These are phyloP conservation scores for Arnoldichthys spilopterus DNA, from an alignment of 2,797 vertebrate species.

Conservation along the genomic window DNA sequence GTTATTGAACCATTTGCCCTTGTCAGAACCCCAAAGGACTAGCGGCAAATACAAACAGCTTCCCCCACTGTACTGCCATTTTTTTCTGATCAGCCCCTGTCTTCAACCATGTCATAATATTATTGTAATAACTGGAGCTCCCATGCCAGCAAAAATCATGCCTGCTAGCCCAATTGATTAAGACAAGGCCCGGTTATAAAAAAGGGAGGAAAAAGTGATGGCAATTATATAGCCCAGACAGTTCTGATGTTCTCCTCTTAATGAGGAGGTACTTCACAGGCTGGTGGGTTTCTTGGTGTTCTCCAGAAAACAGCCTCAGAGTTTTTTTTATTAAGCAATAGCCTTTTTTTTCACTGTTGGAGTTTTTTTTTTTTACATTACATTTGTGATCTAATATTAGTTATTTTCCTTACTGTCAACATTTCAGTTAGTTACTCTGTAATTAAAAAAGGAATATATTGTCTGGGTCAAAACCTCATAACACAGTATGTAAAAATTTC, in stretches of 20 bases:
- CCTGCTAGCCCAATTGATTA: conserved; percentile 80
- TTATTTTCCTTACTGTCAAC: neutral
- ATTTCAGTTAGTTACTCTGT: neutral
- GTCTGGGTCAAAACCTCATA: neutral
- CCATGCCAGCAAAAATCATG: conserved; percentile 80
- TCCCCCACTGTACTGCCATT: conserved; percentile 74
- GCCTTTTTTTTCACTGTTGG: neutral
- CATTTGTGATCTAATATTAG: neutral
- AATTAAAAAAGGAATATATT: neutral
- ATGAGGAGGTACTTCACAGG: conserved; percentile 27
- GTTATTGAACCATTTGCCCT: conserved; percentile 82
- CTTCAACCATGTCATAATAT: conserved; percentile 78
- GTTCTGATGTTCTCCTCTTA: conserved; percentile 59
- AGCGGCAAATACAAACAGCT: conserved; percentile 76
- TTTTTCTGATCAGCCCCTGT: conserved; percentile 69
- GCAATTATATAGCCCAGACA: conserved; percentile 67
- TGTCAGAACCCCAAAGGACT: conserved; percentile 77
- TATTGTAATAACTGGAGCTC: conserved; percentile 82
- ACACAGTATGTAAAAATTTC: neutral
- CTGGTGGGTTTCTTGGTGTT: neutral
- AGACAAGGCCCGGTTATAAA: conserved; percentile 63
- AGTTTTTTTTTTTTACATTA: neutral
- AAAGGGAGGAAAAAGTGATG: conserved; percentile 45
- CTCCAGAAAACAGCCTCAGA: neutral
- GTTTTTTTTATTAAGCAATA: neutral